Conservation (phyloP, 2,888 invertebrate genomes). For the Drosophila nigricruria region DNA sequence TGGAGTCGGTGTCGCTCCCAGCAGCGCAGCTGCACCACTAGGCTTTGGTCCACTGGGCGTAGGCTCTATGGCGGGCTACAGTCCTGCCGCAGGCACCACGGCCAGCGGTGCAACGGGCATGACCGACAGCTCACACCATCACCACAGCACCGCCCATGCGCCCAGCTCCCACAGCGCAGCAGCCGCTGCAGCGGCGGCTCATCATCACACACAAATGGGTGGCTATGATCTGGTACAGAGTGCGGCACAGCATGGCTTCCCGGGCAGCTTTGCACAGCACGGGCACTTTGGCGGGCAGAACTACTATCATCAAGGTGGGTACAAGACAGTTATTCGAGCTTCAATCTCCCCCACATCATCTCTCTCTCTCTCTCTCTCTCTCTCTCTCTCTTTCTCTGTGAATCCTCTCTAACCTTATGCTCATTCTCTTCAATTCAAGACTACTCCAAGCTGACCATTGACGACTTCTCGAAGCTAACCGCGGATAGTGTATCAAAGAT, state of each 20-base stretch:
- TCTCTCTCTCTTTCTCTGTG: neutral
- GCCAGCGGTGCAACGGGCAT: conserved; percentile 74
- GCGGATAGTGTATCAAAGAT: conserved; percentile 85
- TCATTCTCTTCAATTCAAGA: conserved; percentile 79
- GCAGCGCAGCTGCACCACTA: conserved; percentile 68
- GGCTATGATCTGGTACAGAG: conserved; percentile 83
- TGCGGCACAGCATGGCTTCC: conserved; percentile 84
- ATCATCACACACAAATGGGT: conserved; percentile 83
- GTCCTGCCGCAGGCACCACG: conserved; percentile 82
- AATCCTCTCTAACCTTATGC: neutral
- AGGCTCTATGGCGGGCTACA: conserved; percentile 85
- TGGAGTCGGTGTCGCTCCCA: conserved; percentile 52
- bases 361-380: neutral
- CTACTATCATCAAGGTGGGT: conserved; percentile 85
- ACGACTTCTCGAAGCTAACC: conserved; percentile 86
- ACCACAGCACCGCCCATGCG: conserved; percentile 72
- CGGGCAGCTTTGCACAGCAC: conserved; percentile 83
- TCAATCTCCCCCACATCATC: neutral
- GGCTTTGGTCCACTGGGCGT: conserved; percentile 83
- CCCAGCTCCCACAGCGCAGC: conserved; percentile 79
- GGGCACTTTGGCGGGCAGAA: conserved; percentile 84
- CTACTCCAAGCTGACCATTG: conserved; percentile 86
- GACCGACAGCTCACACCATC: conserved; percentile 77
- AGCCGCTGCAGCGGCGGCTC: conserved; percentile 81
- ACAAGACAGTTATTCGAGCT: neutral